Evolutionary conservation across 2,797 vertebrate species (phyloP).

Genomic region (Taeniopygia guttata): DNA sequence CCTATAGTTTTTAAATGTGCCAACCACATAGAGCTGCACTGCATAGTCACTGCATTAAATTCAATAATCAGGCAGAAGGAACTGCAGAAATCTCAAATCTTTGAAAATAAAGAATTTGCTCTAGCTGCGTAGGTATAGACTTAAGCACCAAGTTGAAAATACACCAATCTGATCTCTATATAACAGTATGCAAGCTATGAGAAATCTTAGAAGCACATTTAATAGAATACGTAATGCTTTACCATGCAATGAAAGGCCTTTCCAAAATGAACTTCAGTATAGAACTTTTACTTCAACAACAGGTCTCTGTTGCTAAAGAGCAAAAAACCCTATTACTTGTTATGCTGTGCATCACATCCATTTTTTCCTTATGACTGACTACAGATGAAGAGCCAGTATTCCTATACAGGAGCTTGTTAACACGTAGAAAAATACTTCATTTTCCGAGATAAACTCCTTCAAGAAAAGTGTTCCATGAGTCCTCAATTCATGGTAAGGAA

Average conservation of each 20-base stretch:
- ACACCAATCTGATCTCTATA: background rate
- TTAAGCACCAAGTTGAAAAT: background rate
- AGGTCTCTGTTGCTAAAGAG: background rate
- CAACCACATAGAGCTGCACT: background rate
- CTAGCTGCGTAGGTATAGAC: background rate
- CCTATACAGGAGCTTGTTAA: background rate
- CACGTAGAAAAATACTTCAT: background rate
- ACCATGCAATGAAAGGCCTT: background rate
- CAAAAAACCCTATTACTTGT: background rate
- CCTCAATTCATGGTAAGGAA: background rate
- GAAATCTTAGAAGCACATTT: background rate
- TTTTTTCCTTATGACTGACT: background rate
- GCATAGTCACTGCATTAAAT: background rate
- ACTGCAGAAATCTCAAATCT: background rate
- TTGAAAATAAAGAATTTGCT: background rate
- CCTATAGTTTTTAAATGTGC: background rate
- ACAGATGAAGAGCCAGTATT: background rate
- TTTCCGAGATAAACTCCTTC: background rate
- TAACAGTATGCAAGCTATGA: background rate
- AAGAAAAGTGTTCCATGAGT: background rate
- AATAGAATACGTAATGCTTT: background rate
- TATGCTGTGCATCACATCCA: background rate
- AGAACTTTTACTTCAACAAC: background rate
- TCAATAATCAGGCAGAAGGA: background rate
- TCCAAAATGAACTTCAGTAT: background rate